Evolutionary conservation across 2,888 invertebrate genomes (phyloP).

Genomic region (Sialis fuliginosa): DNA sequence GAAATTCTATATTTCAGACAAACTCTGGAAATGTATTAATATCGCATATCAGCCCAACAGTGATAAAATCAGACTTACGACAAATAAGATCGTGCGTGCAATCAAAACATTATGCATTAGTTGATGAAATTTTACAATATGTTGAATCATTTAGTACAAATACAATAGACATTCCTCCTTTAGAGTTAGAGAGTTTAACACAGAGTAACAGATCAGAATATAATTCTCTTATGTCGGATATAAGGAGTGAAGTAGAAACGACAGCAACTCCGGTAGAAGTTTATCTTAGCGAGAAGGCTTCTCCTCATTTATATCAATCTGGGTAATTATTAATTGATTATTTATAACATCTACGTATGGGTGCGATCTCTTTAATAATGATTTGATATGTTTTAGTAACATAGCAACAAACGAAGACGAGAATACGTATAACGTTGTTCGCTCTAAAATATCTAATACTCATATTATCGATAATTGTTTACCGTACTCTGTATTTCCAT

Average conservation of each 20-base stretch:
- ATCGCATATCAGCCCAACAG: slow-evolving; percentile 27
- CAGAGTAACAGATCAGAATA: slow-evolving; percentile 19
- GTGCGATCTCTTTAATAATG: not conserved
- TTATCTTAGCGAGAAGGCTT: slow-evolving; percentile 15
- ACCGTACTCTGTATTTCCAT: slow-evolving; percentile 36
- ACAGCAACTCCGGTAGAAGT: slow-evolving; percentile 20
- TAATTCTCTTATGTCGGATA: slow-evolving; percentile 2
- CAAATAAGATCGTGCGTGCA: slow-evolving; percentile 26
- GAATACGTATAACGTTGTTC: not conserved
- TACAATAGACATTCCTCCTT: slow-evolving; percentile 26
- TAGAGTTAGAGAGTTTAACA: slow-evolving; percentile 25
- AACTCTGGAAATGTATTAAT: not conserved
- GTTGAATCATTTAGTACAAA: slow-evolving; percentile 24
- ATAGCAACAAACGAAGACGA: no score
- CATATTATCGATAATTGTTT: slow-evolving; percentile 18
- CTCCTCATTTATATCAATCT: slow-evolving; percentile 13
- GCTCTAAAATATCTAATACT: not conserved
- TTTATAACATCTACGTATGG: not conserved
- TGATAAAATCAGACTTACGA: slow-evolving; percentile 25
- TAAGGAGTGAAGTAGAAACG: slow-evolving; percentile 3
- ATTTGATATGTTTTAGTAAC: not conserved
- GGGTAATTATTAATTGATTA: slow-evolving; percentile 12
- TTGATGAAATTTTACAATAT: slow-evolving; percentile 29
- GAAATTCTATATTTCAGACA: not conserved
- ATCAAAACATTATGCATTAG: slow-evolving; percentile 21